Conservation (phyloP, 2,113 vertebrate species). For the Myiopsitta monachus region DNA sequence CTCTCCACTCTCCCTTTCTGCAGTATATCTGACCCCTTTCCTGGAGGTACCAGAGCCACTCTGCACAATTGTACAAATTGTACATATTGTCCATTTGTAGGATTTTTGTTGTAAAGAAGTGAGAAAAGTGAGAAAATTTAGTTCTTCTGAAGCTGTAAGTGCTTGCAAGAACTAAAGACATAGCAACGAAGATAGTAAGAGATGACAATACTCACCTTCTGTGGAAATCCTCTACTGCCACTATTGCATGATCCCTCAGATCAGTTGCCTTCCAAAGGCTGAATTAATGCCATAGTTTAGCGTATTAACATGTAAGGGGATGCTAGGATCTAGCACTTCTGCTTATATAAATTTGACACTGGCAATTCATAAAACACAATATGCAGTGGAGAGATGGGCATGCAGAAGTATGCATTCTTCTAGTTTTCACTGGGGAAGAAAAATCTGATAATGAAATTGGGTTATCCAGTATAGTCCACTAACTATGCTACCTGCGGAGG, state of each 20-base stretch:
- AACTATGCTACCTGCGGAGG: background rate
- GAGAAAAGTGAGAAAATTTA: background rate
- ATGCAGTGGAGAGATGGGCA: background rate
- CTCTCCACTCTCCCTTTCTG: rapidly evolving
- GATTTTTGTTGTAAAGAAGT: background rate
- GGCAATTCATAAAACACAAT: background rate
- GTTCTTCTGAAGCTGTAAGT: background rate
- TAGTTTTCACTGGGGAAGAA: background rate
- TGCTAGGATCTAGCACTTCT: background rate
- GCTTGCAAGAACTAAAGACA: background rate
- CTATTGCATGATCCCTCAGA: background rate
- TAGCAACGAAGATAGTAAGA: background rate
- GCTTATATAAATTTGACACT: background rate
- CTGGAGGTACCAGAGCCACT: background rate
- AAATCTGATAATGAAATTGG: background rate
- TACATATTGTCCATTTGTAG: background rate
- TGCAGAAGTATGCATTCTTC: background rate
- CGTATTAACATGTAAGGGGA: background rate
- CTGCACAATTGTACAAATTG: background rate
- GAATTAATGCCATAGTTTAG: background rate
- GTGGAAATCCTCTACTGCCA: background rate
- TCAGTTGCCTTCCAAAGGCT: background rate
- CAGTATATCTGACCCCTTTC: background rate
- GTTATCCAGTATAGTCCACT: background rate
- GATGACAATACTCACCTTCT: background rate